Conservation (phyloP, 2,888 invertebrate species). For the Cosmopolites sordidus region DNA sequence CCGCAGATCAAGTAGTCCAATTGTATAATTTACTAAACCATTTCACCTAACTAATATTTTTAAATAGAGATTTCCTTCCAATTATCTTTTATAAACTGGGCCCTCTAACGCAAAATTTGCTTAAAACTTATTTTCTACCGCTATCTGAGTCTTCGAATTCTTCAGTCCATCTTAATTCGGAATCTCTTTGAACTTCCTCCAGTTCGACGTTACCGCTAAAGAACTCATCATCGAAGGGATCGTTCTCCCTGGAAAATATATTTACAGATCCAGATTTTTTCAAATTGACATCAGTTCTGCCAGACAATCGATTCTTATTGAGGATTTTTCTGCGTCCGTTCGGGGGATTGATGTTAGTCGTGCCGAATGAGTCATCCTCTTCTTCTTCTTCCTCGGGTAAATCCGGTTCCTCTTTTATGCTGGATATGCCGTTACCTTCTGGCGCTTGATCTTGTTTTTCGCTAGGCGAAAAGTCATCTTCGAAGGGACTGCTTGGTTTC, state of each 20-base stretch:
- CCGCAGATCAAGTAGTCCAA: background rate
- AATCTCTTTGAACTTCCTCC: slow-evolving; percentile 31
- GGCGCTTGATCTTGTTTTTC: slow-evolving; percentile 31
- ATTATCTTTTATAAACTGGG: background rate
- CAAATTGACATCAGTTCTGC: slow-evolving; percentile 57
- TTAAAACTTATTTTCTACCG: slow-evolving; percentile 1
- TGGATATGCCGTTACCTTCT: slow-evolving; percentile 39
- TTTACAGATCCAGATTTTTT: slow-evolving; percentile 88
- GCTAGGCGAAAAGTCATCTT: slow-evolving; percentile 58
- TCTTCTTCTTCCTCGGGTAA: slow-evolving; percentile 38
- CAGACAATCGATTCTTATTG: slow-evolving; percentile 38
- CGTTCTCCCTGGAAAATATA: slow-evolving; percentile 79
- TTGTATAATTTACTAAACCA: background rate
- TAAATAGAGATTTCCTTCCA: background rate
- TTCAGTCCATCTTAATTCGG: slow-evolving; percentile 50
- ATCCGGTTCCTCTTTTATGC: slow-evolving; percentile 45
- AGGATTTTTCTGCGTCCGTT: slow-evolving; percentile 39
- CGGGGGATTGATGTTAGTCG: slow-evolving; percentile 30
- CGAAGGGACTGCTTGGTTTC: slow-evolving; percentile 47
- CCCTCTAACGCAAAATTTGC: background rate
- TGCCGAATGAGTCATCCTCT: slow-evolving; percentile 36
- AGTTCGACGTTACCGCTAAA: slow-evolving; percentile 55
- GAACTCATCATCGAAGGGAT: slow-evolving; percentile 88
- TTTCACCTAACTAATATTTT: background rate
- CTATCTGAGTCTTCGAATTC: slow-evolving; percentile 49